Evolutionary conservation across 2,888 invertebrate species (phyloP).

Genomic region (Aplocera efformata): DNA sequence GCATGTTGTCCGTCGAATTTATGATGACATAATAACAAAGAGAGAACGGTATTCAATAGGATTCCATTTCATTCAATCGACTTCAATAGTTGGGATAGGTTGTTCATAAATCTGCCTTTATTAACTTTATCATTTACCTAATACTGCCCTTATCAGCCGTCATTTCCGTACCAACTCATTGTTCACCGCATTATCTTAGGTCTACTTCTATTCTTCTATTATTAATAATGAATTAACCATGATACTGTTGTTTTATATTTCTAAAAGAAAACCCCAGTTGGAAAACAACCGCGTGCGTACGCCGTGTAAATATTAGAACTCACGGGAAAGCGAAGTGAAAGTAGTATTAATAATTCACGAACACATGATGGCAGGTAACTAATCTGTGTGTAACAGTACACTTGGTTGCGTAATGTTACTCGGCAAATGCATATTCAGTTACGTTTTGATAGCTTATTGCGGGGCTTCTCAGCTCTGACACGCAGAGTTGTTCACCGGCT

Average conservation of each 20-base stretch:
- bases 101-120: conserved; percentile 20
- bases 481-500: conserved; percentile 7
- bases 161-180: too few relatives aligned
- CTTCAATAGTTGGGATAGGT: conserved; percentile 17
- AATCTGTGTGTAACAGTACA: conserved; percentile 34
- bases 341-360: conserved; percentile 27
- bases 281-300: conserved; percentile 7
- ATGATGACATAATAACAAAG: conserved; percentile 47
- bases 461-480: conserved; percentile 4
- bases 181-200: too few relatives aligned
- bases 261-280: too few relatives aligned
- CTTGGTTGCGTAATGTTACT: conserved; percentile 24
- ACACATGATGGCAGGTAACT: conserved; percentile 31
- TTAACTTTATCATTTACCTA: conserved; percentile 5
- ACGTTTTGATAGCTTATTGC: conserved; percentile 24
- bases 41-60: conserved; percentile 38
- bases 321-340: conserved; percentile 25
- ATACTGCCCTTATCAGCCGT: too few relatives aligned
- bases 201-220: too few relatives aligned
- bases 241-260: too few relatives aligned
- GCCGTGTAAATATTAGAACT: conserved; percentile 14
- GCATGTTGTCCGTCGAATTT: conserved; percentile 44
- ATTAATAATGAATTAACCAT: too few relatives aligned
- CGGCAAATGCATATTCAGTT: conserved; percentile 30
- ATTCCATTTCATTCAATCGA: conserved; percentile 17